These are phyloP conservation scores for Rhopalosiphum padi DNA, from an alignment of 1,140 invertebrate genomes.

Conservation along the genomic window DNA sequence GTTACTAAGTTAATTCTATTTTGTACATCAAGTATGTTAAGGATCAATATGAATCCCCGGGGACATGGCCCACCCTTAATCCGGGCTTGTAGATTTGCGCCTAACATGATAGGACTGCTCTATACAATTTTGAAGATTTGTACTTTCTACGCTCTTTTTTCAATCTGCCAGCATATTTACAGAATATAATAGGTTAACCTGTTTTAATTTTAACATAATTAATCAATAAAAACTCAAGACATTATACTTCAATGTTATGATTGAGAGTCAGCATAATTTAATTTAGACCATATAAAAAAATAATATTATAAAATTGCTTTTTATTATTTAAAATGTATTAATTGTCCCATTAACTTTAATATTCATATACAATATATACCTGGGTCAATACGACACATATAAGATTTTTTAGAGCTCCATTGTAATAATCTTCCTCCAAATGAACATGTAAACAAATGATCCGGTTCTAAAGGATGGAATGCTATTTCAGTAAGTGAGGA, in stretches of 20 bases:
- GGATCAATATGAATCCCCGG: no score
- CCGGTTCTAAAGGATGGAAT: conserved; percentile 51
- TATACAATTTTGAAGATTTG: not conserved
- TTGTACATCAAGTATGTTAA: not conserved
- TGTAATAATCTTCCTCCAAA: conserved; percentile 46
- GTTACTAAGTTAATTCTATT: not conserved
- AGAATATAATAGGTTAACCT: not conserved
- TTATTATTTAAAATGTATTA: no score
- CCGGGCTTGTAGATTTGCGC: no score
- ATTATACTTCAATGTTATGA: not conserved
- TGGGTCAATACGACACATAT: conserved; percentile 5
- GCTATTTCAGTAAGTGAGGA: conserved; percentile 27
- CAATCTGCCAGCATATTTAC: not conserved
- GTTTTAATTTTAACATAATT: not conserved
- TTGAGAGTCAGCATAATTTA: not conserved
- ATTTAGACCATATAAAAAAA: not conserved
- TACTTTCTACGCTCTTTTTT: not conserved
- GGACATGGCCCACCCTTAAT: no score
- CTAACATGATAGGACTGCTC: not conserved
- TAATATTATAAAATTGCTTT: no score
- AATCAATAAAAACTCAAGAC: not conserved
- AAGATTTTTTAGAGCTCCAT: conserved; percentile 56
- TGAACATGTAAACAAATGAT: conserved; percentile 50
- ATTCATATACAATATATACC: not conserved
- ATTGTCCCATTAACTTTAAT: not conserved